Evolutionary conservation across 2,888 invertebrate genomes (phyloP), one percentile per base, ranked within the genome.

Genomic region (Eumacrocentrus americanus): DNA sequence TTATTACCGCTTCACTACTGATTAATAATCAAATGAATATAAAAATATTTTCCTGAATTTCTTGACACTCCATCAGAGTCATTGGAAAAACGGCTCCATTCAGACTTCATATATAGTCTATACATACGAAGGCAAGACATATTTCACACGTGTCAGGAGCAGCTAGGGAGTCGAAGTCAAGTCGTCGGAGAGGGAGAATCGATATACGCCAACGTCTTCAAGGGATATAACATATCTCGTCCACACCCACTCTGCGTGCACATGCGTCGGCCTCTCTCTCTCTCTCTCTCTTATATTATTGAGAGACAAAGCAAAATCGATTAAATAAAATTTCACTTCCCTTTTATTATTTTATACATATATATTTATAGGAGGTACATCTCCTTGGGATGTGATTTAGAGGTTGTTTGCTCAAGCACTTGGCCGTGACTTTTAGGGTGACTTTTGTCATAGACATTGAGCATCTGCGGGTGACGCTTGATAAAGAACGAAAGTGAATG

Each of bases 121-220:
- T n/a, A 14, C 23, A 20, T 23, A 37, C 20, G 47, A 37, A 55
- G 60, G 58, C 54, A 23, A 58, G 58, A 48, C 60, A 63, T 66
- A 66, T 64, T 63, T 66, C 64, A 64, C 62, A 61, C 40, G 62
- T 64, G 64, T 63, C 64, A 64, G 58, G 50, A 58, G 29, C 66
- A 66, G n/a, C n/a, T n/a, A n/a, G 61, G 29, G 14, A 37, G 22
- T 29, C 42, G 51, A 42, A 47, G 46, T 18, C 5, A 23, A 46
- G 54, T 23, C 48, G 50, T 40, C 37, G 37, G 22, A 11, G 38
- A 44, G 55, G 55, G 38, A 23, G 61, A 62, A 66, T 66, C 66
- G 64, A 66, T 66, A 29, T 9, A 62, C 62, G 61, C 59, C 57
- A 59, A 63, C 59, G 60, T 61, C 60, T 60, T 62, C 50, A 16